Percentiles rank a stretch among this genome's conserved stretches.
These are phyloP conservation scores for Lonchura striata DNA, from an alignment of 2,113 vertebrate species.

Conservation along the genomic window DNA sequence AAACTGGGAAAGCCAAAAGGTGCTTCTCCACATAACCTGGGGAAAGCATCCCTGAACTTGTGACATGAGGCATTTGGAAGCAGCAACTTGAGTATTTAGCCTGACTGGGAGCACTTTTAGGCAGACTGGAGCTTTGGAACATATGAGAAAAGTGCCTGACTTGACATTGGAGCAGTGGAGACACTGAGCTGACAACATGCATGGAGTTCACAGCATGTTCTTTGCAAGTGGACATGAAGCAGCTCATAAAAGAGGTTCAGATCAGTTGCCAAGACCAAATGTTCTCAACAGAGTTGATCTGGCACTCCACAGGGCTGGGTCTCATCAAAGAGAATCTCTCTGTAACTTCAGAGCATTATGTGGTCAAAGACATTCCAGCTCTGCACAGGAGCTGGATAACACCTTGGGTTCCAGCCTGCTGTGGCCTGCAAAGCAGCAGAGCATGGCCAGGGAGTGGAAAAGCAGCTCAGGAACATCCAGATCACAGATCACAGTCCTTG, in stretches of 20 bases:
- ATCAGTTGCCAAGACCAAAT: not conserved
- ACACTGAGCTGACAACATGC: not conserved
- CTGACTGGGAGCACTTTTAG: not conserved
- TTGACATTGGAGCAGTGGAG: not conserved
- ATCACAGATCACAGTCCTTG: not conserved
- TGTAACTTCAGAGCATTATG: accelerated
- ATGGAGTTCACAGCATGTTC: not conserved
- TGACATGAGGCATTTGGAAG: not conserved
- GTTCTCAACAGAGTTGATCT: not conserved
- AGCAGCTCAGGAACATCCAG: not conserved
- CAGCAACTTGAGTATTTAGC: not conserved
- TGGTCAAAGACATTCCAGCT: not conserved
- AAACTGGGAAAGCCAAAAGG: not conserved
- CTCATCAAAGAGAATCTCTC: not conserved
- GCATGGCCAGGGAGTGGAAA: not conserved
- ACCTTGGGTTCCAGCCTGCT: not conserved
- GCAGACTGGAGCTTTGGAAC: not conserved
- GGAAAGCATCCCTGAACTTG: not conserved
- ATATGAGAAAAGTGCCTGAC: not conserved
- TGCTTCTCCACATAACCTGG: not conserved
- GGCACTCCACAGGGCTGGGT: not conserved
- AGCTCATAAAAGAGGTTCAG: not conserved
- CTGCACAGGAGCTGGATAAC: not conserved
- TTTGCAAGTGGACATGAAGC: not conserved
- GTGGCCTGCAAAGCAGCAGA: not conserved